Evolutionary conservation across 2,113 vertebrate genomes (phyloP).

Genomic region (Lophura nycthemera): DNA sequence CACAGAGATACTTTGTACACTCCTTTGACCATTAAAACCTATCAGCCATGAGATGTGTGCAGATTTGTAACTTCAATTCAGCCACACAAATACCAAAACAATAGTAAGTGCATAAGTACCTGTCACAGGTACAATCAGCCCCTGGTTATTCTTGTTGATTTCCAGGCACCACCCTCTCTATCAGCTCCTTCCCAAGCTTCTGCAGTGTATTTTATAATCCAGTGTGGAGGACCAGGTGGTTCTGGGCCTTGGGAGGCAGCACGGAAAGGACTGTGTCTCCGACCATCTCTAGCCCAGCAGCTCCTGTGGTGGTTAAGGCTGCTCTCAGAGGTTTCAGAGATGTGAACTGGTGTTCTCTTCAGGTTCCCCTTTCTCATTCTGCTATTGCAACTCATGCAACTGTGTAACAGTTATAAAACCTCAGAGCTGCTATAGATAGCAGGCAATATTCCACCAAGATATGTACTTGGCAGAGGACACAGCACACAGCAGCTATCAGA

Average conservation of each 20-base stretch:
- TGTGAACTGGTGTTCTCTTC: background rate
- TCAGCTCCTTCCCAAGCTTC: background rate
- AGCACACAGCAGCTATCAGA: background rate
- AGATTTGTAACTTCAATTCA: background rate
- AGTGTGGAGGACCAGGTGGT: rapidly evolving
- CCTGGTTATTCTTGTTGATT: rapidly evolving
- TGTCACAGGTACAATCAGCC: rapidly evolving
- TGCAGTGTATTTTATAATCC: background rate
- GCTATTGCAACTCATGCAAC: background rate
- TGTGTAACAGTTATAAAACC: rapidly evolving
- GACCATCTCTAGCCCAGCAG: rapidly evolving
- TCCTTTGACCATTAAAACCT: background rate
- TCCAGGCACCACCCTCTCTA: rapidly evolving
- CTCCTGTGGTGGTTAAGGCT: background rate
- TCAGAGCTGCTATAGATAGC: background rate
- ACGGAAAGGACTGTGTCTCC: rapidly evolving
- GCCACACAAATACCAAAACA: too few relatives aligned
- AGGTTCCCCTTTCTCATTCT: background rate
- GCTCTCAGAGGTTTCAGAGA: background rate
- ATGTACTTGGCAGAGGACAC: rapidly evolving
- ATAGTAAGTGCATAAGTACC: too few relatives aligned
- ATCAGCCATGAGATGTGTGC: rapidly evolving
- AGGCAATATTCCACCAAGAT: background rate
- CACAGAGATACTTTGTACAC: rapidly evolving
- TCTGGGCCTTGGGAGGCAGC: rapidly evolving